Conservation (phyloP, 2,113 vertebrate genomes). For the Puma concolor region DNA sequence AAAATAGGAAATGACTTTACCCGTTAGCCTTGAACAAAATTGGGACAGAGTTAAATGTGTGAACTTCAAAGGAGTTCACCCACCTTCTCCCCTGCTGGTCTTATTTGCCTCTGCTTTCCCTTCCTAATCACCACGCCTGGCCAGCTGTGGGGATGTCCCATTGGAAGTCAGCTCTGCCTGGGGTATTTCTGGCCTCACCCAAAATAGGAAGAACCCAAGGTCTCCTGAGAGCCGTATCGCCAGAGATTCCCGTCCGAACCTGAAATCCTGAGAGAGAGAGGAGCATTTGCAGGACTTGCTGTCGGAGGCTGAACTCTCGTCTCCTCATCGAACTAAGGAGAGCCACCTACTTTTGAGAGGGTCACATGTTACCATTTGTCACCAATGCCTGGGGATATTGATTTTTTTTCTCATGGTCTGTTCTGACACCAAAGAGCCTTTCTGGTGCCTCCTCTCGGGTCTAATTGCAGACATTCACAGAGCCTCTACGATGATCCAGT, state of each 20-base stretch:
- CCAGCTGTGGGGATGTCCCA: neutral
- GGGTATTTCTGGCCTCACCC: conserved; percentile 66
- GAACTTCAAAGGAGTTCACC: conserved; percentile 60
- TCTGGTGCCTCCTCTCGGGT: neutral
- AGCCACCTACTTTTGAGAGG: neutral
- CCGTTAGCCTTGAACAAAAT: conserved; percentile 34
- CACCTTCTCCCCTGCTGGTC: neutral
- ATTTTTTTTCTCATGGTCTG: neutral
- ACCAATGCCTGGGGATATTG: neutral
- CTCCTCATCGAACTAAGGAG: neutral
- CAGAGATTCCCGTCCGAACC: neutral
- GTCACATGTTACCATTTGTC: neutral
- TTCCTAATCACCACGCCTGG: neutral
- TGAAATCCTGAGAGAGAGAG: neutral
- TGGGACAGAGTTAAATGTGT: conserved; percentile 56
- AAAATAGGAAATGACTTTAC: conserved; percentile 71
- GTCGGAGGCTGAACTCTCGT: neutral
- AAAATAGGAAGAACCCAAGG: conserved; percentile 37
- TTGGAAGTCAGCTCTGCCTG: neutral
- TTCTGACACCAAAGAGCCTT: neutral
- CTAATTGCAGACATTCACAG: neutral
- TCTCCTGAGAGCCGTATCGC: conserved; percentile 48
- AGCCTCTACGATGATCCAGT: neutral
- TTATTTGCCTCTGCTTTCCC: neutral
- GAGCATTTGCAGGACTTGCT: neutral